Evolutionary conservation across 2,888 invertebrate species (phyloP).

Genomic region (Drosophila anceps): DNA sequence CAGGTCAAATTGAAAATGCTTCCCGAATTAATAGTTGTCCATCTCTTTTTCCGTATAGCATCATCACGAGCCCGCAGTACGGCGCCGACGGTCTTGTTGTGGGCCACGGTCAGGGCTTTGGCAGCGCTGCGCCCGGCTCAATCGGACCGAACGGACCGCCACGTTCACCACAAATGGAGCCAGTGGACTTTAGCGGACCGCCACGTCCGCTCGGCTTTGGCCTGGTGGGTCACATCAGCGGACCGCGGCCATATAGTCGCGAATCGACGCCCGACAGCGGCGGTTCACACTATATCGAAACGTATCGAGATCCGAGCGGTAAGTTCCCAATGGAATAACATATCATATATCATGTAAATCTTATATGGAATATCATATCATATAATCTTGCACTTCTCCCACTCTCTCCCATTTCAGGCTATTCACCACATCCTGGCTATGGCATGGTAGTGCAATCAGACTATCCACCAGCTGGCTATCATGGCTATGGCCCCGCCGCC

Average conservation of each 20-base stretch:
- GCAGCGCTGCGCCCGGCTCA: conserved; percentile 83
- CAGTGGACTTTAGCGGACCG: conserved; percentile 90
- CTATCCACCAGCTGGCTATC: conserved; percentile 91
- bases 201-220: conserved; percentile 88
- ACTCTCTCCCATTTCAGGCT: conserved; percentile 86
- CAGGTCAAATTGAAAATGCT: too few relatives aligned
- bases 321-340: conserved; percentile 78
- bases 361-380: background rate
- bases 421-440: conserved; percentile 94
- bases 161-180: conserved; percentile 89
- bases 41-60: conserved; percentile 54
- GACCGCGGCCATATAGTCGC: conserved; percentile 90
- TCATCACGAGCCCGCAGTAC: conserved; percentile 88
- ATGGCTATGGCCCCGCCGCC: conserved; percentile 89
- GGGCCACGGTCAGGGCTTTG: conserved; percentile 87
- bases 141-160: conserved; percentile 85
- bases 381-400: background rate
- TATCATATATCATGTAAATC: background rate
- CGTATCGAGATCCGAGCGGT: conserved; percentile 94
- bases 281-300: conserved; percentile 95
- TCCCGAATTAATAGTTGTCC: background rate
- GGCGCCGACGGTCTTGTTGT: conserved; percentile 85
- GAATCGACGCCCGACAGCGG: conserved; percentile 96
- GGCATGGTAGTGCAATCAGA: conserved; percentile 93
- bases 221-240: conserved; percentile 87